Evolutionary conservation across 2,113 vertebrate species (phyloP), one percentile per base, ranked within the genome.

Genomic region (Rhombomys opimus): DNA sequence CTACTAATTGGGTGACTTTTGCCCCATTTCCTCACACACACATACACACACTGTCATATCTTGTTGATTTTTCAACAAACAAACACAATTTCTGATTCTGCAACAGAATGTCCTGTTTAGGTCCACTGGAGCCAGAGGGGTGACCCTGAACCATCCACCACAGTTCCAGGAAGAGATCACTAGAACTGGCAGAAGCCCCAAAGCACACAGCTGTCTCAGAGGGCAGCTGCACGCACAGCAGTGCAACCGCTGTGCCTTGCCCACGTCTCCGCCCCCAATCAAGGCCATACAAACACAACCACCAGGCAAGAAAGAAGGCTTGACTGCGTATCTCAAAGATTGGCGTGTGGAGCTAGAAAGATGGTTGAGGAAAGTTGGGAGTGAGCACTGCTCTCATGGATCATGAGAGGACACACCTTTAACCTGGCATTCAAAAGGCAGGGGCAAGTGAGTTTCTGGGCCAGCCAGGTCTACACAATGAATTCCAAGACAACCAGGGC

Each of bases 161-260:
- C 5, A 9, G 13, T 95, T 96, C 96, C 95, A 93, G 90, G 96
- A 96, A 95, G 82, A 50, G 95, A 15, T 59, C 46, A 25, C 63
- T 25, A 72, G 72, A 5, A 7, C 20, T 7, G 1, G 7, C 87
- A 0, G 35, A 68, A 86, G 52, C 52, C 88, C 57, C 77, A 30
- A 0, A 54, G 32, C 46, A 0, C 14, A 7, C 6, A 41, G 50
- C 11, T 9, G 17, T 15, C 30, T 35, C 77, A 27, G 70, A 38
- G 72, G 14, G 85, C 87, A 76, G 63, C 8, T 13, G 11, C 20
- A 18, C 3, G 8, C 25, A 14, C 15, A 0, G 50, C 38, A 32
- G 3, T 0, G 3, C 41, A 70, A 1, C 1, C 14, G 2, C 88
- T 54, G 2, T 0, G 18, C 78, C 76, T 46, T 46, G 41, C 10